phyloP scores from a whole-genome alignment of 2,797 vertebrate genomes.

The Helarctos malayanus region DNA sequence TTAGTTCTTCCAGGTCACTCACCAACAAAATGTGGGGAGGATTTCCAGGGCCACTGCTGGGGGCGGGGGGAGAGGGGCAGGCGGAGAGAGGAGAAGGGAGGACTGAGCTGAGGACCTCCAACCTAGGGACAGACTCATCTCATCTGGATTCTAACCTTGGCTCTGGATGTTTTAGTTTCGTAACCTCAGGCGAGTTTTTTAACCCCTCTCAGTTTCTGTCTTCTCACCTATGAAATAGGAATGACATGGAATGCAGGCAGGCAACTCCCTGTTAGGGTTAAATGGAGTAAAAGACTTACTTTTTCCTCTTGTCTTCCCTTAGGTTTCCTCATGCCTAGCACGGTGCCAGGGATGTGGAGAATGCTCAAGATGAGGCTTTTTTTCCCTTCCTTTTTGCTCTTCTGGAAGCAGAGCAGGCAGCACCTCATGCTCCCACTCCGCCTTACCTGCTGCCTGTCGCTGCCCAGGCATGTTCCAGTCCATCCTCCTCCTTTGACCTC shows the following conservation, averaged over 20 bases:
- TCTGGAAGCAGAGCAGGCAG: not conserved
- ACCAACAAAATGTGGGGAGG: not conserved
- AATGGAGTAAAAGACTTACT: not conserved
- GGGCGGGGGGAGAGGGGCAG: fast-evolving
- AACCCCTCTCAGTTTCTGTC: not conserved
- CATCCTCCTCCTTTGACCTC: not conserved
- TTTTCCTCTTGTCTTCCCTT: not conserved
- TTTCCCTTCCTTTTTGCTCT: not conserved
- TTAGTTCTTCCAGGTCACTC: not conserved
- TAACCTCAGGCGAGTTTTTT: not conserved
- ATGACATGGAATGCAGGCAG: not conserved
- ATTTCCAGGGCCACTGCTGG: not conserved
- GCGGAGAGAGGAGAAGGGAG: not conserved
- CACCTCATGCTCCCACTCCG: not conserved
- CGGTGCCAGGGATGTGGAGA: not conserved
- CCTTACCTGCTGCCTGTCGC: not conserved
- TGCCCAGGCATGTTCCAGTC: not conserved
- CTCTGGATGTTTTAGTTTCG: not conserved
- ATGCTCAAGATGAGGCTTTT: not conserved
- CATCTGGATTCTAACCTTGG: constrained; percentile 6
- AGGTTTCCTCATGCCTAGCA: not conserved
- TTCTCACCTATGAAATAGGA: constrained; percentile 9
- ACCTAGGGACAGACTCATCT: not conserved
- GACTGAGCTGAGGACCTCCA: not conserved
- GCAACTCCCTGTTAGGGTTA: not conserved